phyloP scores from a whole-genome alignment of 2,888 invertebrate species.

The Deroplatys truncata region DNA sequence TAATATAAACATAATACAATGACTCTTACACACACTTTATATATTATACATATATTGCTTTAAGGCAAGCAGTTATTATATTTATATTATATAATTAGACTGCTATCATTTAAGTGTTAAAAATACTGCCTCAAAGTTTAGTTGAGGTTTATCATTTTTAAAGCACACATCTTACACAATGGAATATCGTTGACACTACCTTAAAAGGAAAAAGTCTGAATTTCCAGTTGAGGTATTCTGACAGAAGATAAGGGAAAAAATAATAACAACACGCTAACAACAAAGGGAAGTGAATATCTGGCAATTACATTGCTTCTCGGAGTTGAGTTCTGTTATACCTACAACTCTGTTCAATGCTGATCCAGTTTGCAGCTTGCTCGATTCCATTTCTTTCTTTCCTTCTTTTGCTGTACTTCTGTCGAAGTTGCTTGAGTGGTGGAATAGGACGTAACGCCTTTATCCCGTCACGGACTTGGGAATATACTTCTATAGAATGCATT shows the following conservation, averaged over 20 bases:
- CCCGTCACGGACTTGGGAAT: background rate
- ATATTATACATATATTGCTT: too few species aligned
- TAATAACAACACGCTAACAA: background rate
- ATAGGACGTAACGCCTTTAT: background rate
- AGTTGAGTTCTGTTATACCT: background rate
- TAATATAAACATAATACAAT: too few species aligned
- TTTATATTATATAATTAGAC: too few species aligned
- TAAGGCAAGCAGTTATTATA: too few species aligned
- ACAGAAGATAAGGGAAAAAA: background rate
- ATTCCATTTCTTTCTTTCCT: background rate
- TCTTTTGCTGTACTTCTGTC: background rate
- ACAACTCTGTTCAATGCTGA: background rate
- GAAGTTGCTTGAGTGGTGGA: background rate
- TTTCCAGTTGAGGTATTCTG: background rate
- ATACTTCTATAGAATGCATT: background rate
- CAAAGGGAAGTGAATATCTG: background rate
- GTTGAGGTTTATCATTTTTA: too few species aligned
- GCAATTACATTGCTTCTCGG: background rate
- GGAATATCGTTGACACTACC: too few species aligned
- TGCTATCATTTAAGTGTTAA: too few species aligned
- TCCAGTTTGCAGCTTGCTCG: background rate
- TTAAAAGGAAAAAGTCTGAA: background rate
- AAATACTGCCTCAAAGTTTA: too few species aligned
- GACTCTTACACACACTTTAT: too few species aligned
- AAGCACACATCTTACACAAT: too few species aligned